Evolutionary conservation across 2,888 invertebrate genomes (phyloP).

Genomic region (Endotricha flammealis): DNA sequence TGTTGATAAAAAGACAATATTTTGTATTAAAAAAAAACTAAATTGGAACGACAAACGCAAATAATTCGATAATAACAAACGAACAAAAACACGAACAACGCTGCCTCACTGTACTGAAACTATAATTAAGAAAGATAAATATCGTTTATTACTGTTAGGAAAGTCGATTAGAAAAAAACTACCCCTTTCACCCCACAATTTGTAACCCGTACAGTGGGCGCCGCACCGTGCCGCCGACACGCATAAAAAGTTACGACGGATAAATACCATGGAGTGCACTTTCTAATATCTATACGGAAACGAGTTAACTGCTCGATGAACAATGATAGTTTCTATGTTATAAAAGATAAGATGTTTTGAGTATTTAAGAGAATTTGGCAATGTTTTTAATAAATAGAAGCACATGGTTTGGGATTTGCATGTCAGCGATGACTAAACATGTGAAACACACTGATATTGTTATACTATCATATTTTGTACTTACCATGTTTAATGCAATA

Average conservation of each 20-base stretch:
- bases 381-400: too few relatives aligned
- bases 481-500: too few relatives aligned
- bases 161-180: conserved; percentile 78
- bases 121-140: conserved; percentile 79
- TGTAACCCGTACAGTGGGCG: conserved; percentile 77
- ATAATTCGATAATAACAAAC: conserved; percentile 74
- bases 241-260: conserved; percentile 60
- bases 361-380: too few relatives aligned
- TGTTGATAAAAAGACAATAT: too few relatives aligned
- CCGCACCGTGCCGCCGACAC: conserved; percentile 50
- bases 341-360: too few relatives aligned
- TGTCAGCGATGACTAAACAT: too few relatives aligned
- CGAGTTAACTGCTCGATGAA: too few relatives aligned
- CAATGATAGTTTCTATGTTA: too few relatives aligned
- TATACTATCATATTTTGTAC: too few relatives aligned
- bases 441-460: too few relatives aligned
- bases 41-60: conserved; percentile 58
- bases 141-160: conserved; percentile 78
- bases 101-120: conserved; percentile 70
- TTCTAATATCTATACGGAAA: not conserved
- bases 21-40: conserved; percentile 38
- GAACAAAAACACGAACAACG: conserved; percentile 67
- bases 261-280: conserved; percentile 37
- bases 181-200: conserved; percentile 79
- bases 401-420: too few relatives aligned